Evolutionary conservation across 2,888 invertebrate genomes (phyloP).

Genomic region (Pyrrhosoma nymphula): DNA sequence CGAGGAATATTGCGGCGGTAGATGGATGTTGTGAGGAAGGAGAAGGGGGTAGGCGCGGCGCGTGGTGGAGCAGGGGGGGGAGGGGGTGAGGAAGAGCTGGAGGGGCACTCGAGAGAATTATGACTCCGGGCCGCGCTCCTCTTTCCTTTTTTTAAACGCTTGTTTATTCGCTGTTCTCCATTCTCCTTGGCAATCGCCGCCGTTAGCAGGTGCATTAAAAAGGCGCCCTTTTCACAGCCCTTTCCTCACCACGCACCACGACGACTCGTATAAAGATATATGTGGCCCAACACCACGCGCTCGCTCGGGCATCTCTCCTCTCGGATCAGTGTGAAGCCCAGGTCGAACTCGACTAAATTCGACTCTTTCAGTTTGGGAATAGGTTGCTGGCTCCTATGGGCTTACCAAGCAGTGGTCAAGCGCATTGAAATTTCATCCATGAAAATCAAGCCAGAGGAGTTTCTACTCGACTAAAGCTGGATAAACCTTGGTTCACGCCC

Average conservation of each 20-base stretch:
- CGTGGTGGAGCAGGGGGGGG: neutral
- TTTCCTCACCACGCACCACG: neutral
- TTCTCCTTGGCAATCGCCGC: neutral
- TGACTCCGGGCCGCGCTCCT: neutral
- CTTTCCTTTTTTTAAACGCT: slow-evolving; percentile 28
- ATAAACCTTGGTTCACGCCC: too few species aligned
- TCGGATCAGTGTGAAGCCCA: neutral
- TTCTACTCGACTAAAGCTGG: too few species aligned
- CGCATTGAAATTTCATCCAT: too few species aligned
- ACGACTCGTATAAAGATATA: neutral
- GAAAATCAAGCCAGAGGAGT: too few species aligned
- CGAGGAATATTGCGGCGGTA: neutral
- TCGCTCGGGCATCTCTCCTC: neutral
- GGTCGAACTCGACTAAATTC: too few species aligned
- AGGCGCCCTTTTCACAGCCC: neutral
- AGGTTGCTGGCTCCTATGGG: too few species aligned
- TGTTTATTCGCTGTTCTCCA: slow-evolving; percentile 53
- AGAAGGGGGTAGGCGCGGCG: neutral
- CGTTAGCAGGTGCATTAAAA: slow-evolving; percentile 49
- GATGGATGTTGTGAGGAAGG: neutral
- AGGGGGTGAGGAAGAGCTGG: neutral
- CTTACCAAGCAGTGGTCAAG: too few species aligned
- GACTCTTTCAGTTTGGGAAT: too few species aligned
- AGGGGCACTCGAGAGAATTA: slow-evolving; percentile 14
- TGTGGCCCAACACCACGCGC: too few species aligned